Conservation (phyloP, 1,140 invertebrate genomes). For the Drosophila azteca region DNA sequence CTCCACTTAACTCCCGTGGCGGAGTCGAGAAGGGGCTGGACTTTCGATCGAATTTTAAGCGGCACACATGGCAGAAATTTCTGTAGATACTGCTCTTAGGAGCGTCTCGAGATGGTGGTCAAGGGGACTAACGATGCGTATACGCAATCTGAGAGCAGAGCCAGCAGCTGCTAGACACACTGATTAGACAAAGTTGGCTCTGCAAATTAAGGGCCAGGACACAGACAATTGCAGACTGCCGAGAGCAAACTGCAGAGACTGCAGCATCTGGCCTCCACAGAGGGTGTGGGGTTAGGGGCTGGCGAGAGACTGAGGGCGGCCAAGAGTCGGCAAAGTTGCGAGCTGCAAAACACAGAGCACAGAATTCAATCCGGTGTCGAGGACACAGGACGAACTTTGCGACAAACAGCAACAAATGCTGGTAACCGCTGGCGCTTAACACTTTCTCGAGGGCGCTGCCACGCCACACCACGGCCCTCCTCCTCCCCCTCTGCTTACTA, state of each 20-base stretch:
- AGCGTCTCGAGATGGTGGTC: not conserved
- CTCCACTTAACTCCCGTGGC: slow-evolving; percentile 12
- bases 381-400: slow-evolving; percentile 39
- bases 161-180: slow-evolving; percentile 39
- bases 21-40: not conserved
- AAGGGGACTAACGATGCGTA: slow-evolving; percentile 22
- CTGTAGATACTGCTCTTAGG: not conserved
- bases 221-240: slow-evolving; percentile 33
- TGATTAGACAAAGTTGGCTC: slow-evolving; percentile 50
- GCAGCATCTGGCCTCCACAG: slow-evolving; percentile 44
- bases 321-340: slow-evolving; percentile 37
- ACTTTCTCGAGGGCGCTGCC: slow-evolving; percentile 39
- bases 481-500: too few species aligned
- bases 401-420: slow-evolving; percentile 52
- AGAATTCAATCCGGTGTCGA: slow-evolving; percentile 63
- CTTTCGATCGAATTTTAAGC: not conserved
- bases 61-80: too few species aligned
- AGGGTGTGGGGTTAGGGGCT: too few species aligned
- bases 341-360: not conserved
- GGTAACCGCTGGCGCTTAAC: slow-evolving; percentile 69
- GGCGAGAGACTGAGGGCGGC: slow-evolving; percentile 5
- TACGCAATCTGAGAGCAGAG: slow-evolving; percentile 23
- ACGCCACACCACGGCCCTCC: too few species aligned
- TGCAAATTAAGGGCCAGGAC: slow-evolving; percentile 40
- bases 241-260: slow-evolving; percentile 23